Base-by-base conservation (phyloP, 1,140 invertebrate genomes). In the Bombus sylvicola region DNA sequence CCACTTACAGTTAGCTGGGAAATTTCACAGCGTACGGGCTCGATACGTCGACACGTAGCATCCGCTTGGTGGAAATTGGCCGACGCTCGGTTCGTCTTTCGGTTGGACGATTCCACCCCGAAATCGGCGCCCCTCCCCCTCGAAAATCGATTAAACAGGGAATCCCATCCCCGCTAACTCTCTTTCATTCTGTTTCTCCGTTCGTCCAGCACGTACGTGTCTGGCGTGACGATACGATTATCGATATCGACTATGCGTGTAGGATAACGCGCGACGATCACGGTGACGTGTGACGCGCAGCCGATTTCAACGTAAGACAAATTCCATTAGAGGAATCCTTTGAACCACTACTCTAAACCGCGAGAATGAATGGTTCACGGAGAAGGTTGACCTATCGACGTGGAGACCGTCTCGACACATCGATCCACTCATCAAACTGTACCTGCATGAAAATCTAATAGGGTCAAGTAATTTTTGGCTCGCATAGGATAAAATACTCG, bases 181-280 rank as follows among this genome's bases (percentile, higher is more conserved):
- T 73, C 28, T 47, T 73, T 73, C 28, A 22, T 73, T 31, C 72
- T 47, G n/a, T 47, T 73, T 31, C 72, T 73, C 72, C n/a, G 28
- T 31, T 41, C 68, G 34, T 25, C 69, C 69, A 18, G 69, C 28
- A 28, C 71, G 39, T n/a, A 13, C 28, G 39, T 9, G 15, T 25
- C n/a, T 31, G 34, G 57, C 47, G 15, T 88, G 85, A 71, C 87
- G 84, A 39, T 59, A 76, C 89, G 92, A 92, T 94, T 93, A 93
- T 91, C 91, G 92, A 91, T 89, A 92, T 79, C 91, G 90, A 88
- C 91, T 87, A 90, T 87, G 86, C 88, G 90, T 89, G 81, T 22
- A 25, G 39, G 37, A 72, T 41, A 41, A 31, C 28, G 15, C 85
- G 80, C 82, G 81, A 88, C 88, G 82, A 91, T 93, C 89, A 83